Base-by-base conservation (phyloP, 2,888 invertebrate genomes). In the Sphinx pinastri region DNA sequence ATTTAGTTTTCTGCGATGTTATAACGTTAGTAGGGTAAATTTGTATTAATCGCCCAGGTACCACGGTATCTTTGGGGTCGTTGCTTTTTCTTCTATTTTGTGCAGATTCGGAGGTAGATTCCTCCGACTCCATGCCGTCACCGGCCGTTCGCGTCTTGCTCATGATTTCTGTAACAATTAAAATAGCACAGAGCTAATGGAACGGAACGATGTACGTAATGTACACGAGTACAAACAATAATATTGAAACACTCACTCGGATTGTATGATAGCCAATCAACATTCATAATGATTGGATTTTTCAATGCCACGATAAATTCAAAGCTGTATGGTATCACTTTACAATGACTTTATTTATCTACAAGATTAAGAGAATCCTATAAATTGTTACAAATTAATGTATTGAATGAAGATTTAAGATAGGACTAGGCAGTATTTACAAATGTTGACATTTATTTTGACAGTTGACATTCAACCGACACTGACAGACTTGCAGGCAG, bases 121-220 rank as follows among this genome's bases (percentile, higher is more conserved):
- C 90, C 75, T 95, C 89, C 71, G 95, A 95, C 88, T 96, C 96
- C 97, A 97, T 97, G 69, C 97, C 97, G 94, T 97, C 97, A 0
- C 97, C 97, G 70, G 96, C 95, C 0, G 97, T 97, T 76, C 97
- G 87, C 67, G 88, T 87, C 81, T 92, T 93, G 73, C 78, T 87
- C 85, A 90, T 88, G 74, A 90, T 90, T 88, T 89, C 93, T 93
- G 79, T 31, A 82, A 76, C 51, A 70, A 55, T 38, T 55, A 66
- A 67, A 71, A 25, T 71, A 60, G 45, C 45, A 67, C 45, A 69
- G 68, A 72, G 16, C 67, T 13, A 69, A 45, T 60, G 13, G 19
- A 60, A 69, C 52, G 49, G 13, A 67, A 67, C 10, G 14, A 58
- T n/a, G 0, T 51, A 70, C 38, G 38, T 49, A 25, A 47, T 63